Conservation (phyloP, 2,888 invertebrate species). For the Ferrisia virgata region DNA sequence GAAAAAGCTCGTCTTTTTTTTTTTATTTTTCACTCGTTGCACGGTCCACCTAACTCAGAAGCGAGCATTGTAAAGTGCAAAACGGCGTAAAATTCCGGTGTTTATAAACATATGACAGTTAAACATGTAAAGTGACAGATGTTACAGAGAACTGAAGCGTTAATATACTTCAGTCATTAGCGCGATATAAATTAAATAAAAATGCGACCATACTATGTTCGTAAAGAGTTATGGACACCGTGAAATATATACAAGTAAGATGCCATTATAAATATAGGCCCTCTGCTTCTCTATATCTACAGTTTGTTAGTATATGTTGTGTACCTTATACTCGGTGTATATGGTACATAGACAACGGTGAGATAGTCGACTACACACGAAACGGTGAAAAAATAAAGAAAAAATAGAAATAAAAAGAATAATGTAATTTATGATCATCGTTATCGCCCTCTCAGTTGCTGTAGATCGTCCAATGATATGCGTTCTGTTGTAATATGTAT, state of each 20-base stretch:
- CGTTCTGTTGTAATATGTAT: not conserved
- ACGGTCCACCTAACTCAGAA: not conserved
- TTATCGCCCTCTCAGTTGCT: not conserved
- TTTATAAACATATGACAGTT: conserved; percentile 38
- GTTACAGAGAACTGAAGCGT: conserved; percentile 41
- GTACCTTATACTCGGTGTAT: not conserved
- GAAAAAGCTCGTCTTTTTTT: not conserved
- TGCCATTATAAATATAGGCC: conserved; percentile 36
- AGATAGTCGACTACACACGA: too few relatives aligned
- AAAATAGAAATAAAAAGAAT: not conserved
- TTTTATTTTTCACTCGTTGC: not conserved
- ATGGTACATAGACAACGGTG: not conserved
- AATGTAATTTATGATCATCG: not conserved
- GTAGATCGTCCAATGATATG: not conserved
- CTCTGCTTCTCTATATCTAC: too few relatives aligned
- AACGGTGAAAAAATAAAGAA: not conserved
- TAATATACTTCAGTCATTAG: conserved; percentile 43
- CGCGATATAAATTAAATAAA: conserved; percentile 41
- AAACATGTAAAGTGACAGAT: conserved; percentile 38
- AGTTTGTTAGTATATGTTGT: too few relatives aligned
- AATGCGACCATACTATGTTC: not conserved
- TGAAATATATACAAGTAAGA: conserved; percentile 34
- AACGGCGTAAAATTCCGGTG: conserved; percentile 42
- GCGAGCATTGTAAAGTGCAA: conserved; percentile 16
- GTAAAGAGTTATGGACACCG: conserved; percentile 32